Evolutionary conservation across 1,140 invertebrate genomes (phyloP), one percentile per base, ranked within the genome.

Genomic region (Penaeus japonicus): DNA sequence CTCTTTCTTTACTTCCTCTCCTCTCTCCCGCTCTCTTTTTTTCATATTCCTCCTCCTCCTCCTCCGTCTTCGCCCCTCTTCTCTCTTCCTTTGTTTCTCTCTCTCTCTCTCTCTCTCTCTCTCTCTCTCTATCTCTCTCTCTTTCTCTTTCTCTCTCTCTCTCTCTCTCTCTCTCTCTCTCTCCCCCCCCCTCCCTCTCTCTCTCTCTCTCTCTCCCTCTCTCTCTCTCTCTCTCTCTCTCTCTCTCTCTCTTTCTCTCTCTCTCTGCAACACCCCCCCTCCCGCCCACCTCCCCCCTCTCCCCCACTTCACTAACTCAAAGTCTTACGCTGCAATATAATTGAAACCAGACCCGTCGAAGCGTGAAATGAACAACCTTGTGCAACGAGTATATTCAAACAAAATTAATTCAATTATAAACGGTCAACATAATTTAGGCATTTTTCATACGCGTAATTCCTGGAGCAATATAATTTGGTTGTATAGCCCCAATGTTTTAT

Each of bases 371-470:
- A 88, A 47, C 81, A 75, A 83, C 80, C 80, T 81, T 83, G 79
- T 55, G 70, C 80, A n/a, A 70, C 79, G 18, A 83, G 86, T 83
- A 83, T 88, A 88, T 75, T 88, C 86, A 88, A 88, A 88, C 80
- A 88, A 88, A 88, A 88, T 88, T 88, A 88, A 88, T 88, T 83
- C 86, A 88, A 82, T 88, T 88, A 88, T 88, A 79, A 88, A 88
- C 81, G 86, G 86, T 88, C 86, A 88, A 88, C 86, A 88, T 88
- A 88, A 88, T 88, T 88, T 88, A 35, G 75, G 54, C 80, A 77
- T 88, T 88, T 88, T 88, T 88, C 86, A 82, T 39, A 75, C 30
- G 86, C 59, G 80, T 88, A 84, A 77, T 88, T 83, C 81, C 83
- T 88, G 86, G 57, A 87, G 85, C 57, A 82, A 82, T 87, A 88